phyloP scores from a whole-genome alignment of 2,113 vertebrate genomes.

The Pogona vitticeps region DNA sequence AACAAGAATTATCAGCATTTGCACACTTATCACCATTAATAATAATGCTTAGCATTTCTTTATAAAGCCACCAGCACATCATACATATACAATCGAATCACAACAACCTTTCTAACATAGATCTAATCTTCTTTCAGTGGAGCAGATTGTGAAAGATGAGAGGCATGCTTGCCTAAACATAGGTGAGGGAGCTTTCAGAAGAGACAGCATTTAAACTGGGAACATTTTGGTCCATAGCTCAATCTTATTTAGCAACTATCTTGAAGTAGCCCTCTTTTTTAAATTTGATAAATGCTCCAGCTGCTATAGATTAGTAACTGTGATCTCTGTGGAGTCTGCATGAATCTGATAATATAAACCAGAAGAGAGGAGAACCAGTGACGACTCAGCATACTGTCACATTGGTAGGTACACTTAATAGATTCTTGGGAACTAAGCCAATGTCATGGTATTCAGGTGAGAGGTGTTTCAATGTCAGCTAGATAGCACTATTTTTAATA shows the following conservation, averaged over 20 bases:
- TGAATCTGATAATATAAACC: conserved; percentile 49
- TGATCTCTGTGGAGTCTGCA: conserved; percentile 22
- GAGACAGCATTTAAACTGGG: background rate
- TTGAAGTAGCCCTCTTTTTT: background rate
- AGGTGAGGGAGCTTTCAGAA: background rate
- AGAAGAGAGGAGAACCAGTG: background rate
- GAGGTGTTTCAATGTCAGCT: conserved; percentile 29
- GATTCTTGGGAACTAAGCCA: conserved; percentile 41
- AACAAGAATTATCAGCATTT: too few species aligned
- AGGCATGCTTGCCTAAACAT: background rate
- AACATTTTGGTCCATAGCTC: background rate
- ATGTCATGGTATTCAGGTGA: conserved; percentile 19
- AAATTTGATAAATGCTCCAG: background rate
- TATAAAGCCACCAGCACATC: background rate
- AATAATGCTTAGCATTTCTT: background rate
- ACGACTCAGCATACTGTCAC: conserved; percentile 11
- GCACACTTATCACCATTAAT: background rate
- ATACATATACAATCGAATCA: too few species aligned
- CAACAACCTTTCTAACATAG: too few species aligned
- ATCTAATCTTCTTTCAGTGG: too few species aligned
- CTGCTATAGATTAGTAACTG: background rate
- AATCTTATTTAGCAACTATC: background rate
- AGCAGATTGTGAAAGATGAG: too few species aligned
- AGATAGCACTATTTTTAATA: conserved; percentile 43
- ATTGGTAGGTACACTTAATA: conserved; percentile 18